Percentiles rank a stretch among this genome's conserved stretches.
phyloP scores from a whole-genome alignment of 2,888 invertebrate species.

The Drosophila neutralis region DNA sequence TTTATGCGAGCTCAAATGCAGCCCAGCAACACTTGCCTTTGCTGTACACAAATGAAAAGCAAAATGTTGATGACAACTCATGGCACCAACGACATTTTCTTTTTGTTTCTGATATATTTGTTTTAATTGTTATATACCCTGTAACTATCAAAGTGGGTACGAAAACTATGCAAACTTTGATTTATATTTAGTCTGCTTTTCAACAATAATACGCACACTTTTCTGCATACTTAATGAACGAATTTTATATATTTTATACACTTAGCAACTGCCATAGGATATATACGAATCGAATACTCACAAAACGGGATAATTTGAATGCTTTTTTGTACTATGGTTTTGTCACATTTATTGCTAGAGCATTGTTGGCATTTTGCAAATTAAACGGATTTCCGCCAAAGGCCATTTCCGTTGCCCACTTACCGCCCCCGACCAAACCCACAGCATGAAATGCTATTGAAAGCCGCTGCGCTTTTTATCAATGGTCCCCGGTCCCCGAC shows the following conservation, averaged over 20 bases:
- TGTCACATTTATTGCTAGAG: conserved; percentile 74
- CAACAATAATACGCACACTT: background rate
- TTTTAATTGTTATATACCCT: background rate
- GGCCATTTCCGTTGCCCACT: conserved; percentile 69
- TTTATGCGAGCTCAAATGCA: conserved; percentile 27
- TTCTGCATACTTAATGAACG: background rate
- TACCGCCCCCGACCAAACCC: conserved; percentile 25
- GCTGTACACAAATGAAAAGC: background rate
- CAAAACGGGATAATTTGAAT: background rate
- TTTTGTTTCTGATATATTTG: background rate
- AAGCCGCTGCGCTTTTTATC: conserved; percentile 61
- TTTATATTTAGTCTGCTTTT: background rate
- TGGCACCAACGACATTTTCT: background rate
- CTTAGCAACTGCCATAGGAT: conserved; percentile 16
- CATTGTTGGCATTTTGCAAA: conserved; percentile 79
- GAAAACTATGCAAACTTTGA: background rate
- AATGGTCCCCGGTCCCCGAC: conserved; percentile 24
- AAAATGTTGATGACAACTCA: background rate
- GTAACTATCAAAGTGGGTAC: background rate
- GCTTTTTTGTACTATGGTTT: conserved; percentile 46
- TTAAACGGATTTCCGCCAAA: conserved; percentile 79
- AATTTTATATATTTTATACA: background rate
- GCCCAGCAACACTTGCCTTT: conserved; percentile 10
- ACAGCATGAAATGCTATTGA: conserved; percentile 49
- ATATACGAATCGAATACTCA: background rate